phyloP scores from a whole-genome alignment of 1,140 invertebrate species.

The Formica exsecta region DNA sequence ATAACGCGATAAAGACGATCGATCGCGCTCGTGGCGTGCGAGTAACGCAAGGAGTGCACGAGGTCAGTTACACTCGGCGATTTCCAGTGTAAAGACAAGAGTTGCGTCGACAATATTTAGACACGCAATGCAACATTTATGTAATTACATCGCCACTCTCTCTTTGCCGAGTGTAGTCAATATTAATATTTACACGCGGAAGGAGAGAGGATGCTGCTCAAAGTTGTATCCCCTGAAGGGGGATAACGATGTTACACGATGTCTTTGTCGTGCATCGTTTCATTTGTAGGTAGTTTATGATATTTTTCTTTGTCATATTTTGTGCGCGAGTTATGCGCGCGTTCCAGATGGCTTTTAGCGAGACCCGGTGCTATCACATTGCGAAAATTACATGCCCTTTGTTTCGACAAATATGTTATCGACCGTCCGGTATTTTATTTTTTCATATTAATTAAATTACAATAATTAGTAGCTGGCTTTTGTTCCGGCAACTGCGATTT shows the following conservation, averaged over 20 bases:
- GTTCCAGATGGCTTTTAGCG: constrained; percentile 25
- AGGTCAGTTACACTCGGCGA: constrained; percentile 55
- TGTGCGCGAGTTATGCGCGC: not conserved
- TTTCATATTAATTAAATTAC: constrained; percentile 55
- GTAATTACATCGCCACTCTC: constrained; percentile 23
- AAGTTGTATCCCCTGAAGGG: constrained; percentile 10
- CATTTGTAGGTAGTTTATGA: not conserved
- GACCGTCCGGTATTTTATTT: not conserved
- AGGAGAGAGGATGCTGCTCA: constrained; percentile 41
- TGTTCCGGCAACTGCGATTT: constrained; percentile 6
- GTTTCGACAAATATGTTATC: constrained; percentile 36
- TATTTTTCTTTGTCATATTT: constrained; percentile 16
- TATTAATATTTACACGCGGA: constrained; percentile 58
- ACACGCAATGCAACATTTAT: constrained; percentile 49
- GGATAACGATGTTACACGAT: not conserved
- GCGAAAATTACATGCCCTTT: constrained; percentile 34
- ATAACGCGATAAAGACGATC: constrained; percentile 31
- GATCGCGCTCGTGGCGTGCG: constrained; percentile 23
- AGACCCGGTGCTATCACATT: not conserved
- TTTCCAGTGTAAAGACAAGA: constrained; percentile 57
- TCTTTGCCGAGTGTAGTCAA: not conserved
- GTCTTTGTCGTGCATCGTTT: constrained; percentile 12
- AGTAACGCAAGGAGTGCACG: constrained; percentile 44
- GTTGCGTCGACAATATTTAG: constrained; percentile 50
- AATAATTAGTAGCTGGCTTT: constrained; percentile 38